Evolutionary conservation across 1,140 invertebrate species (phyloP).

Genomic region (Odontomachus brunneus): DNA sequence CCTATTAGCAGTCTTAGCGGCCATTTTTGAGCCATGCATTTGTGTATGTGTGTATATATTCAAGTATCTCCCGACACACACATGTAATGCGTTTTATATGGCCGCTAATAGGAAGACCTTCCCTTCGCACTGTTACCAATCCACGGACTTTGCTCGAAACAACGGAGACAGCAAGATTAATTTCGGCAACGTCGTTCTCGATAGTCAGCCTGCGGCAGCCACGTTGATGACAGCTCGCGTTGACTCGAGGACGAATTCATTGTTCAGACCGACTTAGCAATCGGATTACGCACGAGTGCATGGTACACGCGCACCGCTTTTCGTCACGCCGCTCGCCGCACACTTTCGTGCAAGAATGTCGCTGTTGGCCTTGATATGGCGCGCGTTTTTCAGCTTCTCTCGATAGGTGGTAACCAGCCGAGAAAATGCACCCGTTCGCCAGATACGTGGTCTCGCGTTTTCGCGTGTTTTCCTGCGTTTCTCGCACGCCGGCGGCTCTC

Average conservation of each 20-base stretch:
- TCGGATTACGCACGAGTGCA: slow-evolving; percentile 1
- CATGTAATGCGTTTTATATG: too few species aligned
- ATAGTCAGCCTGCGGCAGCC: too few species aligned
- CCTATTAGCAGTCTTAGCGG: too few species aligned
- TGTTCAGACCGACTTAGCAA: neutral
- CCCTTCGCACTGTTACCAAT: too few species aligned
- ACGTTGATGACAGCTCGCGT: neutral
- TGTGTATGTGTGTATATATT: too few species aligned
- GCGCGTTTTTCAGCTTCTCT: slow-evolving; percentile 18
- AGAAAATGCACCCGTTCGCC: slow-evolving; percentile 62
- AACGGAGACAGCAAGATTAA: too few species aligned
- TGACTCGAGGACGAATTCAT: slow-evolving; percentile 4
- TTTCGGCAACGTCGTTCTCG: too few species aligned
- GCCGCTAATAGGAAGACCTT: too few species aligned
- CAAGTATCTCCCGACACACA: too few species aligned
- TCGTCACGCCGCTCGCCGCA: slow-evolving; percentile 4
- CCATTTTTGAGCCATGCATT: too few species aligned
- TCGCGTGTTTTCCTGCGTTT: slow-evolving; percentile 17
- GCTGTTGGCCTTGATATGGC: slow-evolving; percentile 42
- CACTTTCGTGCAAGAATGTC: slow-evolving; percentile 57
- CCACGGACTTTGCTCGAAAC: too few species aligned
- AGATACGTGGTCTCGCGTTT: slow-evolving; percentile 59
- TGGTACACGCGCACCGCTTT: neutral
- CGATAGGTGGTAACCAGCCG: neutral
- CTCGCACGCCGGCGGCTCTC: neutral